Evolutionary conservation across 2,888 invertebrate species (phyloP), one percentile per base, ranked within the genome.

Genomic region (Apamea anceps): DNA sequence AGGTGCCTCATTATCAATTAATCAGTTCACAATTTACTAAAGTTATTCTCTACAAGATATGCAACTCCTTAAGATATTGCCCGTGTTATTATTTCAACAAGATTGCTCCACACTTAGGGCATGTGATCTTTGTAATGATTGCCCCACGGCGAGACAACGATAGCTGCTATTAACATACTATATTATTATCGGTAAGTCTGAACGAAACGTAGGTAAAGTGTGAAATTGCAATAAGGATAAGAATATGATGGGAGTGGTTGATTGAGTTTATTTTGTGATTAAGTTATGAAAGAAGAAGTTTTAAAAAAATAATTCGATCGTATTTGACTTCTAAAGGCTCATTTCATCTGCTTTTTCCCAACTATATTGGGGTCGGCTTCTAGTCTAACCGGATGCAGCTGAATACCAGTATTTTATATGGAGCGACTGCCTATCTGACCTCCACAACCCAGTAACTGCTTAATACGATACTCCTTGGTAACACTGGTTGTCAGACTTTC

Each of bases 81-180:
- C 54, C 4, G 37, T 15, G 72, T 85, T 80, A 85, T 85, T 87
- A 85, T 87, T 85, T 85, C 87, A 84, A 75, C 70, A 65, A 77
- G 81, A 85, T 85, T 87, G 85, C 77, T 5, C 60, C 12, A 21
- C 42, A 77, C 73, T 84, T 75, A 87, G 15, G 45, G 63, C 37
- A 79, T 78, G 68, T 77, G 84, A 90, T 87, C 81, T 54, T n/a
- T 72, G 76, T 85, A 91, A 91, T 89, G 84, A 81, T 85, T 81
- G 84, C 81, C 89, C 79, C 7, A 13, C 32, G 79, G 91, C 88
- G 79, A 68, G 63, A 51, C 54, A 63, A 48, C 74, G 84, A 84
- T 89, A 85, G 77, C 72, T 67, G 45, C 37, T 45, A 85, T 90
- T 88, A 88, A 72, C 84, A 84, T 85, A 32, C 32, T 32, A 37